Evolutionary conservation across 2,888 invertebrate species (phyloP).

Genomic region (Aricia artaxerxes): DNA sequence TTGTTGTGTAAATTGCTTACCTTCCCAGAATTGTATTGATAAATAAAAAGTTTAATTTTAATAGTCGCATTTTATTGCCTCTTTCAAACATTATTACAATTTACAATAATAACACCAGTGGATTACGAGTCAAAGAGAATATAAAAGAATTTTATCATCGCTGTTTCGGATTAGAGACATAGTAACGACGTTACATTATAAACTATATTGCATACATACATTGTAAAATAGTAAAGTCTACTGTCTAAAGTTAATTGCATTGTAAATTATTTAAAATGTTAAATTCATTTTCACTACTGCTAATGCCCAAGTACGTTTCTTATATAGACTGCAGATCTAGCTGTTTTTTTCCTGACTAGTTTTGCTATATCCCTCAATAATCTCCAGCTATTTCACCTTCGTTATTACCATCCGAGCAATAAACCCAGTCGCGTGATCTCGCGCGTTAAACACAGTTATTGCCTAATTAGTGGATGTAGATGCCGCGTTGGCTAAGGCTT

Average conservation of each 20-base stretch:
- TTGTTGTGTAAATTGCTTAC: not conserved
- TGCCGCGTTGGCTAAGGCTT: not conserved
- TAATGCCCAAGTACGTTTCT: not conserved
- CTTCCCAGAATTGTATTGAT: not conserved
- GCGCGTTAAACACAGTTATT: conserved; percentile 8
- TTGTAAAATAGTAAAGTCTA: too few relatives aligned
- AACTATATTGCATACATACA: not conserved
- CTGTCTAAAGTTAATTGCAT: not conserved
- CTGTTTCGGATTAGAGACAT: not conserved
- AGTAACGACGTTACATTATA: not conserved
- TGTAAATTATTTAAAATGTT: not conserved
- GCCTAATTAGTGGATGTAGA: not conserved
- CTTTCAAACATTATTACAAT: not conserved
- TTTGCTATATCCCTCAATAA: not conserved
- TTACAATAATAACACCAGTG: not conserved
- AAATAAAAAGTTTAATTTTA: too few relatives aligned
- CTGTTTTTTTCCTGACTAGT: not conserved
- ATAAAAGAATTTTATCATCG: not conserved
- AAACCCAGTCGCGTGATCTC: conserved; percentile 22
- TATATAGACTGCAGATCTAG: not conserved
- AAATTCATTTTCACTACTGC: not conserved
- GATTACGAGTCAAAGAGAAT: not conserved
- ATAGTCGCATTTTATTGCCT: not conserved
- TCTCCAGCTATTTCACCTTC: conserved; percentile 8
- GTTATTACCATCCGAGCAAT: conserved; percentile 1